phyloP scores from a whole-genome alignment of 1,140 invertebrate genomes.

The Apis florea region DNA sequence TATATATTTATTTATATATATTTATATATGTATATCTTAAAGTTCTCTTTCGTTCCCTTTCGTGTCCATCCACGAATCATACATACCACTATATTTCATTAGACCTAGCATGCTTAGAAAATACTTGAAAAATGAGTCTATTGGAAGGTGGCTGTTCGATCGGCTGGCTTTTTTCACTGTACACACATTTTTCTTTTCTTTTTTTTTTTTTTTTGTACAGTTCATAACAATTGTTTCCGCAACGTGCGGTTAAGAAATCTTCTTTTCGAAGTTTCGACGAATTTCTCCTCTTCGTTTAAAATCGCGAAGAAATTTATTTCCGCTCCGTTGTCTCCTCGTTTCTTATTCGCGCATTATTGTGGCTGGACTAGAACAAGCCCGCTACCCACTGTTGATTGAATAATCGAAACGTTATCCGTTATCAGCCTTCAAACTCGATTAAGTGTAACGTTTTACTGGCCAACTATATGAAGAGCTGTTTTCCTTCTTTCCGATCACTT shows the following conservation, averaged over 20 bases:
- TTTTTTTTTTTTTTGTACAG: conserved; percentile 1
- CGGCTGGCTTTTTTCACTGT: conserved; percentile 68
- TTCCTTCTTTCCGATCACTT: conserved; percentile 6
- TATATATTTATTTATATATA: neutral
- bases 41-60: conserved; percentile 18
- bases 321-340: neutral
- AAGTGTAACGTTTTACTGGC: conserved; percentile 76
- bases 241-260: too few relatives aligned
- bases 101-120: conserved; percentile 78
- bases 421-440: conserved; percentile 71
- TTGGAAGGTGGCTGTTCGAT: conserved; percentile 73
- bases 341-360: conserved; percentile 1
- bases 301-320: neutral
- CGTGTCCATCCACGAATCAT: conserved; percentile 55
- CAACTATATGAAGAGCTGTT: conserved; percentile 70
- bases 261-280: neutral
- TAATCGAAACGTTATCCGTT: conserved; percentile 44
- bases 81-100: conserved; percentile 67
- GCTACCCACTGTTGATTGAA: conserved; percentile 47
- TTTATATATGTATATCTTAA: neutral
- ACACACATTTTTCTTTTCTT: conserved; percentile 63
- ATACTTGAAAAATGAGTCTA: conserved; percentile 78
- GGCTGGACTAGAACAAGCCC: conserved; percentile 66
- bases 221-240: conserved; percentile 2
- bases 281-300: neutral